Conservation (phyloP, 2,797 vertebrate species). For the Anas bahamensis region DNA sequence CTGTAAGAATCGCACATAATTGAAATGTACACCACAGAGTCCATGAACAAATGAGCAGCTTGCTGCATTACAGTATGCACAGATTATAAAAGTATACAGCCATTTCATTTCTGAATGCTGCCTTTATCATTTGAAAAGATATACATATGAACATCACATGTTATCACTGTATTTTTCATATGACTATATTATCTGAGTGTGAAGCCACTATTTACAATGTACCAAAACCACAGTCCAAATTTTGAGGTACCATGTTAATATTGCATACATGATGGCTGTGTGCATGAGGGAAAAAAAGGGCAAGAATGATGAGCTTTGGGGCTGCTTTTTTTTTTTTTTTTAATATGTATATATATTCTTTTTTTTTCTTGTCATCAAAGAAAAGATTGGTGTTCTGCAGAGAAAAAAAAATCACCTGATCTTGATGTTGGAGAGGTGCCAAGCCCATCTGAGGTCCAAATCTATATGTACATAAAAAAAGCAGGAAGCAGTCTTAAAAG, state of each 20-base stretch:
- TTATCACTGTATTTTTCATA: background rate
- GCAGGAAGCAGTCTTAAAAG: constrained; percentile 81
- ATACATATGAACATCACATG: background rate
- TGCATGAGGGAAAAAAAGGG: rapidly evolving
- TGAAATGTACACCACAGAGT: background rate
- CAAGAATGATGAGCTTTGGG: background rate
- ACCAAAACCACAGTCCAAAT: background rate
- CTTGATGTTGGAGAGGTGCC: constrained; percentile 65
- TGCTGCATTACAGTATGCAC: background rate
- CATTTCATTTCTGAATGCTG: background rate
- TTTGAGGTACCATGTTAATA: background rate
- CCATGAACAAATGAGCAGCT: background rate
- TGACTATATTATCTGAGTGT: background rate
- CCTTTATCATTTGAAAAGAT: background rate
- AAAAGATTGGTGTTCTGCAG: background rate
- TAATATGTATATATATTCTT: too few species aligned
- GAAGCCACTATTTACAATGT: background rate
- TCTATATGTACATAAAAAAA: constrained; percentile 72
- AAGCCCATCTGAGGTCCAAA: constrained; percentile 71
- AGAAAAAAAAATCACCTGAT: constrained; percentile 47
- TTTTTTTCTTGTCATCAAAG: background rate
- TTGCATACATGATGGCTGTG: background rate
- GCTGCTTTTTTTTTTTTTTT: background rate
- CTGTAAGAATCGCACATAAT: background rate
- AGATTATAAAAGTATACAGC: background rate